Conservation (phyloP, 2,888 invertebrate genomes). For the Orthosia gracilis region DNA sequence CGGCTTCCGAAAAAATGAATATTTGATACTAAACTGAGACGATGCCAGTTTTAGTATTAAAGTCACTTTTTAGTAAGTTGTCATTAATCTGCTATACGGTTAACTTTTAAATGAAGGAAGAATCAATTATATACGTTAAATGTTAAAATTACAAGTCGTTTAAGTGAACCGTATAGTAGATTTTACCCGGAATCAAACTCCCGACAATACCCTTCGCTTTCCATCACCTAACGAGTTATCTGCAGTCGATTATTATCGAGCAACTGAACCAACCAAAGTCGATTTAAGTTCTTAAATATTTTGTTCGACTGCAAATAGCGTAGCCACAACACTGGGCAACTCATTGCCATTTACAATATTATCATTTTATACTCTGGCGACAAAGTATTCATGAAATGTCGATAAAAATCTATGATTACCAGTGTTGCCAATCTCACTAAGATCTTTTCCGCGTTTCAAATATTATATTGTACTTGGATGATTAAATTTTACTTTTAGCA, state of each 20-base stretch:
- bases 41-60: slow-evolving; percentile 56
- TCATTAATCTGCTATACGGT: slow-evolving; percentile 43
- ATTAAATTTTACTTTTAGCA: slow-evolving; percentile 9
- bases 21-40: slow-evolving; percentile 59
- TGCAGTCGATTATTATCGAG: slow-evolving; percentile 42
- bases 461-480: slow-evolving; percentile 56
- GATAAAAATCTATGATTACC: slow-evolving; percentile 35
- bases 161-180: slow-evolving; percentile 53
- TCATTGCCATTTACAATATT: slow-evolving; percentile 70
- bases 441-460: slow-evolving; percentile 11
- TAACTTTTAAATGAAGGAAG: slow-evolving; percentile 26
- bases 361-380: slow-evolving; percentile 66
- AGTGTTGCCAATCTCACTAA: slow-evolving; percentile 59
- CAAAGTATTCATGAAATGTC: slow-evolving; percentile 51
- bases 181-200: slow-evolving; percentile 35
- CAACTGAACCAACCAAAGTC: slow-evolving; percentile 27
- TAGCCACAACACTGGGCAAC: slow-evolving; percentile 65
- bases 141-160: slow-evolving; percentile 31
- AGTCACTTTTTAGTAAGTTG: slow-evolving; percentile 59
- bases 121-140: slow-evolving; percentile 19
- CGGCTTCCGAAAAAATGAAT: slow-evolving; percentile 59
- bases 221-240: slow-evolving; percentile 50
- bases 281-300: slow-evolving; percentile 11
- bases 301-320: slow-evolving; percentile 54
- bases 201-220: slow-evolving; percentile 43